Evolutionary conservation across 64 coral and sea anemone genomes (phyloP).

Genomic region (Montipora cactus): DNA sequence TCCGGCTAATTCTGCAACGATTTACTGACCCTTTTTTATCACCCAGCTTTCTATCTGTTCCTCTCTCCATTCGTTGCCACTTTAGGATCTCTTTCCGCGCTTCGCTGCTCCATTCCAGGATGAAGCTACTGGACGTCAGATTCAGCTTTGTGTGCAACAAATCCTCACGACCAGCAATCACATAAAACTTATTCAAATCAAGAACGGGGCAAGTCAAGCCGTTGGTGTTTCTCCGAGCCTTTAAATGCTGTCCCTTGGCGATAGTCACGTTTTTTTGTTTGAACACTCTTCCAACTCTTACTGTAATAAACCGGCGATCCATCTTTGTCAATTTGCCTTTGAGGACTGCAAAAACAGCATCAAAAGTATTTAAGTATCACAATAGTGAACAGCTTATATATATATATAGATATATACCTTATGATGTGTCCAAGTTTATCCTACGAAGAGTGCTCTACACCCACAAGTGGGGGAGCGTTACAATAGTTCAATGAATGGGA

Average conservation of each 20-base stretch:
- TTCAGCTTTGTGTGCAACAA: not conserved
- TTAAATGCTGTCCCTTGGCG: not conserved
- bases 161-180: constrained; percentile 18
- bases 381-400: too few relatives aligned
- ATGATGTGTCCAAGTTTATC: too few relatives aligned
- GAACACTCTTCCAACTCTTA: not conserved
- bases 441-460: too few relatives aligned
- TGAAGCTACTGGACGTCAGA: not conserved
- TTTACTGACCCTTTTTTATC: not conserved
- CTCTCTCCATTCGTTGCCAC: not conserved
- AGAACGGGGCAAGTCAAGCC: not conserved
- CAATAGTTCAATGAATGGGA: too few relatives aligned
- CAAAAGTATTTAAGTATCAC: not conserved
- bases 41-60: not conserved
- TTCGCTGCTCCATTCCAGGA: not conserved
- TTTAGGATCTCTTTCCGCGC: not conserved
- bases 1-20: not conserved
- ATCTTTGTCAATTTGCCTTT: not conserved
- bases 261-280: not conserved
- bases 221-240: constrained; percentile 1
- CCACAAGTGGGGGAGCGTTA: too few relatives aligned
- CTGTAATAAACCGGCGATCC: not conserved
- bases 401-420: too few relatives aligned
- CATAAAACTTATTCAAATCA: not conserved
- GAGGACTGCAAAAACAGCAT: not conserved